These are phyloP conservation scores for Blera fallax DNA, from an alignment of 2,888 invertebrate genomes.

Conservation along the genomic window DNA sequence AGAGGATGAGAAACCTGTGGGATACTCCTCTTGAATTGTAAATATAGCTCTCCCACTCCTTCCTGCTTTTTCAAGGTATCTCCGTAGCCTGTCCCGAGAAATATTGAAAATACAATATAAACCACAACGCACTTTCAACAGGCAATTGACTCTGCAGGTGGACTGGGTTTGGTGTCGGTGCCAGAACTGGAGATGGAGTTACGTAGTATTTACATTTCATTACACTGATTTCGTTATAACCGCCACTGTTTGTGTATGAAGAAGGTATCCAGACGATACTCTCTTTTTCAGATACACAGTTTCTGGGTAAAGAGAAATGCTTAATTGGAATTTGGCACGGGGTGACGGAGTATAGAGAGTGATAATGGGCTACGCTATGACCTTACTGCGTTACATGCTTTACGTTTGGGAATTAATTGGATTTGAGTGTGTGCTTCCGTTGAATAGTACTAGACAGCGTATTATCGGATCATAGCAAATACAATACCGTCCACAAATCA, in stretches of 20 bases:
- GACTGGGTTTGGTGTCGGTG: neutral
- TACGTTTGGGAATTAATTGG: conserved; percentile 46
- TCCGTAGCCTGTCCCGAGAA: neutral
- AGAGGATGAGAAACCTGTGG: conserved; percentile 21
- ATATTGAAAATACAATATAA: conserved; percentile 55
- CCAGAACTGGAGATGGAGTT: neutral
- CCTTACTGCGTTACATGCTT: conserved; percentile 10
- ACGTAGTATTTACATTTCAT: conserved; percentile 58
- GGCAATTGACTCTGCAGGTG: conserved; percentile 30
- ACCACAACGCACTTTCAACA: conserved; percentile 37
- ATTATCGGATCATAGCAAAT: conserved; percentile 3
- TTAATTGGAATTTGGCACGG: conserved; percentile 45
- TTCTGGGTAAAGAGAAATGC: neutral
- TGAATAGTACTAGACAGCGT: conserved; percentile 6
- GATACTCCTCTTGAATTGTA: conserved; percentile 2
- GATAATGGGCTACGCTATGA: conserved; percentile 6
- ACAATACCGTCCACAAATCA: conserved; percentile 1
- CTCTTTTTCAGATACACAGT: neutral
- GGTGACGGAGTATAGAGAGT: neutral
- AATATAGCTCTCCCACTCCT: neutral
- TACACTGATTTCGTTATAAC: conserved; percentile 57
- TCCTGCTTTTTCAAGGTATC: neutral
- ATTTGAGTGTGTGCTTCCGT: conserved; percentile 22
- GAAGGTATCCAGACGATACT: neutral
- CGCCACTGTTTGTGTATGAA: neutral